Evolutionary conservation across 2,797 vertebrate genomes (phyloP).

Genomic region (Micromesistius poutassou): DNA sequence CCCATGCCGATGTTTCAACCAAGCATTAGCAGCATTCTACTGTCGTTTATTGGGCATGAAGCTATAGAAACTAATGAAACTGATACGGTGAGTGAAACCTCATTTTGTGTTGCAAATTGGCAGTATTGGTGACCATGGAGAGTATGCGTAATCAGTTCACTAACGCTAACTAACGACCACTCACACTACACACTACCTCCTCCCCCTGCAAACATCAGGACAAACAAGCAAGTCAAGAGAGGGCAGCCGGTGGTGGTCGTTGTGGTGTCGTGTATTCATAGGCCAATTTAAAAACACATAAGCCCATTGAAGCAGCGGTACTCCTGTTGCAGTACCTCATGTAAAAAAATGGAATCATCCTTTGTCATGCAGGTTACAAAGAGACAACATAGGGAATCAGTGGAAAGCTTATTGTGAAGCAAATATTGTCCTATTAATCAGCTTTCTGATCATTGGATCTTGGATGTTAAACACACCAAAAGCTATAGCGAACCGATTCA

Average conservation of each 20-base stretch:
- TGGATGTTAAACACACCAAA: not conserved
- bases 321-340: not conserved
- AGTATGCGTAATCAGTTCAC: not conserved
- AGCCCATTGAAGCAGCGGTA: not conserved
- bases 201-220: not conserved
- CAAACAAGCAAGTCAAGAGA: not conserved
- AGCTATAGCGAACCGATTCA: not conserved
- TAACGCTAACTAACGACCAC: not conserved
- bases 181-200: not conserved
- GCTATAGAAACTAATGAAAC: not conserved
- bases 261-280: not conserved
- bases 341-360: constrained; percentile 1
- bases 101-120: not conserved
- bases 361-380: constrained; percentile 30
- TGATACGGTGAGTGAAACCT: not conserved
- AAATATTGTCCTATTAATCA: not conserved
- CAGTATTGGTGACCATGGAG: not conserved
- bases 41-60: not conserved
- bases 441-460: not conserved
- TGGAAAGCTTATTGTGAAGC: constrained; percentile 12
- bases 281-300: not conserved
- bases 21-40: not conserved
- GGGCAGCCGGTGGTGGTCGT: not conserved
- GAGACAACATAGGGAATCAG: constrained; percentile 17
- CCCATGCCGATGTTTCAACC: not conserved